Base-by-base conservation (phyloP, 2,888 invertebrate species). In the Mimachlamys varia region DNA sequence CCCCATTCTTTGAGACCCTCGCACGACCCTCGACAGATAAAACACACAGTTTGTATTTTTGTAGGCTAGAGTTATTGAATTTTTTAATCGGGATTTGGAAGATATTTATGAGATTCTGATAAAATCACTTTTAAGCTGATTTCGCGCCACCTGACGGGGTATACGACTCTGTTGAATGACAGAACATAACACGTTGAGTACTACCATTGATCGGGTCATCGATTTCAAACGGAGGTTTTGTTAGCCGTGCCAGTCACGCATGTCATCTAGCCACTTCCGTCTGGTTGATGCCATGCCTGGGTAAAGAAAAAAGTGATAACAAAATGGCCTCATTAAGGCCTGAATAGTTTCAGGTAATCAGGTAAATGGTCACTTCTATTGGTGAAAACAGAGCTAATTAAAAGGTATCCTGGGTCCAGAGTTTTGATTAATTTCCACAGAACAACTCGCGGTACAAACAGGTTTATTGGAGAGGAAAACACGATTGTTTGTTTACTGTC, bases 41-140 rank as follows among this genome's bases (percentile, higher is more conserved):
- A 76, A 76, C 27, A 76, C 76, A 27, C 33, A 33, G 33, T 33
- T 76, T 22, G 76, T 27, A 76, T 76, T 76, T 76, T 76, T 76
- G 76, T 27, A 76, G 33, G 33, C 76, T 27, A 12, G 33, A 15
- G 76, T 33, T 76, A 76, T 76, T 76, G 76, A 76, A 76, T 76
- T 76, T 76, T 76, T 76, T 76, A 76, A 76, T 76, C 76, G 2
- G 76, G 76, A 76, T 76, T 76, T 76, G 27, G 76, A 76, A 76
- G 76, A 76, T 76, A 76, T 76, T 76, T 76, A 76, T 76, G 76
- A 76, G 76, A 76, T 76, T 76, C 76, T 76, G 76, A 76, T 76
- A 76, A 76, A 76, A 76, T 76, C 76, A 76, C 27, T 76, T 76
- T 76, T 76, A 76, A 76, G 76, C 76, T 27, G 76, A 76, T 76